Evolutionary conservation across 2,888 invertebrate species (phyloP), one percentile per base, ranked within the genome.

Genomic region (Dusona sp.): DNA sequence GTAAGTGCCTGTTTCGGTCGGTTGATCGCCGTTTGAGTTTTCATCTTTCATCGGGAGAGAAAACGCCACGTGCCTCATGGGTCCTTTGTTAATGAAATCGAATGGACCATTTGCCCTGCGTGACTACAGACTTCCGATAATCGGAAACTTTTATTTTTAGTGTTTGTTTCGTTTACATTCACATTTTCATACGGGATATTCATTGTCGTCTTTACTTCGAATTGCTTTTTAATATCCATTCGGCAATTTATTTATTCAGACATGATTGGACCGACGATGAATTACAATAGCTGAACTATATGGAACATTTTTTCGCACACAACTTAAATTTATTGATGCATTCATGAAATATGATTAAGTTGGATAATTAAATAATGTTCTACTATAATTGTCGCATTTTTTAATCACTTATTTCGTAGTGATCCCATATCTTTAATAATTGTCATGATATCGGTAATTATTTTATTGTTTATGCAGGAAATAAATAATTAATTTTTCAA

Each of bases 51-150:
- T 36, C 33, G 61, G 33, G 36, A 16, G 42, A 51, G 74, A 81
- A 67, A 38, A 57, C 29, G 83, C 70, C 79, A 83, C 83, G 85
- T 75, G 83, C 38, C 79, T 42, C 22, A 13, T n/a, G n/a, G 6
- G 65, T 29, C 9, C 64, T 29, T 68, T 68, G 64, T 70, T 42
- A 67, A 77, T 57, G 45, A 70, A 75, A 22, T 51, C 6, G 48
- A 82, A 75, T 57, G 64, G 74, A 83, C 16, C 85, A 78, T 79
- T 85, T 82, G 57, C 36, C n/a, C 65, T 29, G 33, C 73, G 13
- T 61, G 67, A 29, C 79, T 42, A 67, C 25, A 2, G 29, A 82
- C 79, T 83, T 79, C 79, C 85, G 79, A 72, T 72, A 7, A 70
- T 83, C 68, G 82, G 74, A 82, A 74, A 73, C 25, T 82, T n/a